These are phyloP conservation scores for Smutsia temminckii DNA, from an alignment of 2,797 vertebrate genomes.

Conservation along the genomic window DNA sequence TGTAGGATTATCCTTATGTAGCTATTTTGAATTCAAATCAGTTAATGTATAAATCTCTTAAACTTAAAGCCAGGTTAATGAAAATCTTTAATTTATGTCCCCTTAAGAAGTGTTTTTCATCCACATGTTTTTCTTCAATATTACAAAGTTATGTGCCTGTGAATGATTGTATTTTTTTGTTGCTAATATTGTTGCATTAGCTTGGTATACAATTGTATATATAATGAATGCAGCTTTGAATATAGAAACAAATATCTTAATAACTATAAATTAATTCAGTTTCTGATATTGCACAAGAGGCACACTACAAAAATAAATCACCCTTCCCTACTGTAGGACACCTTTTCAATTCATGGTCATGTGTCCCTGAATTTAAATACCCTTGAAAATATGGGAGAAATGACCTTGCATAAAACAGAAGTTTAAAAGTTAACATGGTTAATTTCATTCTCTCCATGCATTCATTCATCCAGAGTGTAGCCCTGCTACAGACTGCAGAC, in stretches of 20 bases:
- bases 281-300: slow-evolving; percentile 13
- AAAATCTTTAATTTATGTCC: slow-evolving; percentile 2
- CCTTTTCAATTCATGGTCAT: not conserved
- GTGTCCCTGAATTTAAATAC: slow-evolving; percentile 47
- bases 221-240: not conserved
- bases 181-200: not conserved
- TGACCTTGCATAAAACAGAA: slow-evolving; percentile 37
- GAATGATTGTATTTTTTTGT: not conserved
- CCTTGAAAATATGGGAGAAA: slow-evolving; percentile 33
- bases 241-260: slow-evolving; percentile 13
- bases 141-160: not conserved
- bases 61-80: not conserved
- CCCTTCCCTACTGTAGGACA: slow-evolving; percentile 6
- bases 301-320: slow-evolving; percentile 19
- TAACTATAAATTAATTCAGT: slow-evolving; percentile 32
- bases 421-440: not conserved
- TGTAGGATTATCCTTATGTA: not conserved
- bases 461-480: not conserved
- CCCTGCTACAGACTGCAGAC: not conserved
- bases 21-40: slow-evolving; percentile 5
- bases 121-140: not conserved
- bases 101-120: not conserved
- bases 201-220: not conserved
- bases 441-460: not conserved
- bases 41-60: not conserved